Evolutionary conservation across 1,140 invertebrate genomes (phyloP).

Genomic region (Vollenhovia emeryi): DNA sequence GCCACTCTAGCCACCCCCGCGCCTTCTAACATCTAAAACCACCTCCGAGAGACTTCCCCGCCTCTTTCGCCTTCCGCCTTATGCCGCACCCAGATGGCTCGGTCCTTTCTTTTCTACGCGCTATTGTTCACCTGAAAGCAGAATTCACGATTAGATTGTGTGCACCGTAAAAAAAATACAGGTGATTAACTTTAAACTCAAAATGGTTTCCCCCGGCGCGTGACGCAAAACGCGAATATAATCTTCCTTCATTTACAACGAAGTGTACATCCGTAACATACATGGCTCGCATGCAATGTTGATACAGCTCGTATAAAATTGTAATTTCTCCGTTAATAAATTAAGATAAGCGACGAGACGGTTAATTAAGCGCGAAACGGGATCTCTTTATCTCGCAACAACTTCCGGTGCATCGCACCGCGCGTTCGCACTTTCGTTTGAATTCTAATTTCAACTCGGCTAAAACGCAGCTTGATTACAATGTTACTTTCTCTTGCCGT

Average conservation of each 20-base stretch:
- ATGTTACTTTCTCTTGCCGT: conserved; percentile 36
- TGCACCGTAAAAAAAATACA: neutral
- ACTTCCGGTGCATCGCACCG: conserved; percentile 37
- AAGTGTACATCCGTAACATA: neutral
- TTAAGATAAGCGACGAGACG: neutral
- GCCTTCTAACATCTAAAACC: conserved; percentile 84
- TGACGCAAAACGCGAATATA: neutral
- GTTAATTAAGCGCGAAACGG: conserved; percentile 28
- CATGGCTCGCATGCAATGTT: neutral
- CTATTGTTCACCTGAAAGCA: conserved; percentile 46
- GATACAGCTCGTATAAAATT: neutral
- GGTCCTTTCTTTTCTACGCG: neutral
- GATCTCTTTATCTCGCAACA: conserved; percentile 30
- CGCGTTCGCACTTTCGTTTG: conserved; percentile 38
- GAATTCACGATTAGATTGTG: neutral
- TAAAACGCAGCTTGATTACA: conserved; percentile 26
- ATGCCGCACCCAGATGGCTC: conserved; percentile 56
- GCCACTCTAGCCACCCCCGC: conserved; percentile 85
- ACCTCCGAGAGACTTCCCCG: conserved; percentile 71
- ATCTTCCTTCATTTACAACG: neutral
- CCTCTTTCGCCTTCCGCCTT: conserved; percentile 57
- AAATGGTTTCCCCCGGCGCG: neutral
- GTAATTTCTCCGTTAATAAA: neutral
- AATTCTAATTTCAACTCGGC: conserved; percentile 41
- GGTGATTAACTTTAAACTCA: neutral